These are phyloP conservation scores for Leptinotarsa tumamoca DNA, from an alignment of 2,888 invertebrate species.

Conservation along the genomic window DNA sequence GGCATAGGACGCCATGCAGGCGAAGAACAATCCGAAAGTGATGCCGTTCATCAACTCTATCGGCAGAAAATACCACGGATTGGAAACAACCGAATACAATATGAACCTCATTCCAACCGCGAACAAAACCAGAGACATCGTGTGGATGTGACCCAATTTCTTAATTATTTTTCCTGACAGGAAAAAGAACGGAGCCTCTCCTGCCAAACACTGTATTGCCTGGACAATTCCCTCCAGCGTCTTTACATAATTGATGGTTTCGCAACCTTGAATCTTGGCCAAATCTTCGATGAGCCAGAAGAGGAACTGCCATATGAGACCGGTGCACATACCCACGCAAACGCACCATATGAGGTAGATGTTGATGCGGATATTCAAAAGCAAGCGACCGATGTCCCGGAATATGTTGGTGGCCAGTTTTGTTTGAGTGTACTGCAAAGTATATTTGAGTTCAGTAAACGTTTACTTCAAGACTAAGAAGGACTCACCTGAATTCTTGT, in stretches of 20 bases:
- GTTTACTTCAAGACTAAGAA: too few species aligned
- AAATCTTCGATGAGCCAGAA: conserved; percentile 88
- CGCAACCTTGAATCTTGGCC: conserved; percentile 66
- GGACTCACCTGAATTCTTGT: conserved; percentile 72
- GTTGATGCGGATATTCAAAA: conserved; percentile 76
- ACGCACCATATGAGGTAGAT: conserved; percentile 86
- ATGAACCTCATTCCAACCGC: conserved; percentile 85
- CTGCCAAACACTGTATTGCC: conserved; percentile 78
- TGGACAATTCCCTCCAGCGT: conserved; percentile 66
- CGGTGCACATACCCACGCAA: conserved; percentile 85
- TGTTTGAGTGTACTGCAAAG: conserved; percentile 72
- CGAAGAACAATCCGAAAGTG: conserved; percentile 89
- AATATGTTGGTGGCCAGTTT: conserved; percentile 76
- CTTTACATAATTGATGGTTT: conserved; percentile 64
- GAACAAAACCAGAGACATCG: conserved; percentile 85
- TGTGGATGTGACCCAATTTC: conserved; percentile 83
- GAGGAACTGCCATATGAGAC: conserved; percentile 87
- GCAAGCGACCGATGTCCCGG: conserved; percentile 76
- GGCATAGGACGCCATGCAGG: conserved; percentile 90
- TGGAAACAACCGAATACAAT: conserved; percentile 81
- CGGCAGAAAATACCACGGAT: conserved; percentile 87
- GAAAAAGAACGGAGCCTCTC: conserved; percentile 90
- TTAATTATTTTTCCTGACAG: conserved; percentile 83
- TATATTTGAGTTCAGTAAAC: too few species aligned
- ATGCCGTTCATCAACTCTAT: conserved; percentile 90